phyloP scores from a whole-genome alignment of 30 jellyfish, hydroid and myxozoan species.

The Aurelia coerulea region DNA sequence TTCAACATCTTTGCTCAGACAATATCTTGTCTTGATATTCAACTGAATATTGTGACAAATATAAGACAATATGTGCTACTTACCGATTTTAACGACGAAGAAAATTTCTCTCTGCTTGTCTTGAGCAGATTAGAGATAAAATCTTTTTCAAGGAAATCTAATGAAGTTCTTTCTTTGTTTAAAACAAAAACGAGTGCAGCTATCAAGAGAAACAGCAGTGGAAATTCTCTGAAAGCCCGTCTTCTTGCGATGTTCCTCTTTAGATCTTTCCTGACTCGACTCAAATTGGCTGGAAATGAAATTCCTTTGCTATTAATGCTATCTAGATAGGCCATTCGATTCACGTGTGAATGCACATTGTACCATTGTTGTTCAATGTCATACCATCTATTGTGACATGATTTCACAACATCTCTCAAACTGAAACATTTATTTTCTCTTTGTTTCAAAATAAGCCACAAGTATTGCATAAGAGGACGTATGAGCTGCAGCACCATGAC shows the following conservation, averaged over 20 bases:
- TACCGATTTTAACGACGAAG: no score
- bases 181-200: neutral
- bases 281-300: neutral
- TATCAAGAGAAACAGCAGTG: neutral
- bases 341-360: neutral
- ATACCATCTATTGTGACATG: conserved; percentile 2
- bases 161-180: no score
- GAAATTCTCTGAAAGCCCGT: neutral
- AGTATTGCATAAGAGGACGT: neutral
- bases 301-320: neutral
- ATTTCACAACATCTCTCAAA: neutral
- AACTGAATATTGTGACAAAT: no score
- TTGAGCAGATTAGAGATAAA: no score
- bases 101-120: no score
- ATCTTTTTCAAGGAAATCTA: no score
- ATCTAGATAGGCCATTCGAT: conserved; percentile 8
- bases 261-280: neutral
- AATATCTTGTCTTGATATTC: no score
- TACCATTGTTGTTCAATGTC: neutral
- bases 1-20: no score
- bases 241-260: neutral
- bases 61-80: no score
- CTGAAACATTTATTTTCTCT: neutral
- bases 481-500: conserved; percentile 1
- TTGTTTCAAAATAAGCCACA: neutral